Conservation (phyloP, 2,113 vertebrate genomes). For the Vanacampus margaritifer region DNA sequence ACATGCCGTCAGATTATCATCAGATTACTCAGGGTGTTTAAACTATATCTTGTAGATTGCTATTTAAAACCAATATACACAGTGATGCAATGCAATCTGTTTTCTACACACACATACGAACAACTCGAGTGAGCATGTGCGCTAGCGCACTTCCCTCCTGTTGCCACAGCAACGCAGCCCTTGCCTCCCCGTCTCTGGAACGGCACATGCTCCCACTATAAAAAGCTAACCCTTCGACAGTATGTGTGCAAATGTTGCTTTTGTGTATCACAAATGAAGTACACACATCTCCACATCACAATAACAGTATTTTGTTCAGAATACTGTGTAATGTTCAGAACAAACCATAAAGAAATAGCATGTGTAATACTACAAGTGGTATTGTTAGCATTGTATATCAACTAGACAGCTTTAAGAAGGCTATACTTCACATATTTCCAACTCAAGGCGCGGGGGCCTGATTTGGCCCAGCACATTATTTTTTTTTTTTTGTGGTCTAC, state of each 20-base stretch:
- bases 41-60: too few species aligned
- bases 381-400: not conserved
- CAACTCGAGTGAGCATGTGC: slow-evolving; percentile 19
- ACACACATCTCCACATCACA: not conserved
- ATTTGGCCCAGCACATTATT: not conserved
- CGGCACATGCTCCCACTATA: slow-evolving; percentile 57
- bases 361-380: not conserved
- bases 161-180: slow-evolving; percentile 64
- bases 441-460: not conserved
- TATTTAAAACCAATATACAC: not conserved
- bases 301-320: not conserved
- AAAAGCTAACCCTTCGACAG: slow-evolving; percentile 10
- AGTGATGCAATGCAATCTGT: not conserved
- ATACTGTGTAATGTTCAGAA: not conserved
- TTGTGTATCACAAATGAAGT: not conserved
- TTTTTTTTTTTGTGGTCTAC: not conserved
- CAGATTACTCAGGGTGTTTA: not conserved
- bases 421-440: not conserved
- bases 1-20: not conserved
- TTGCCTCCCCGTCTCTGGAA: slow-evolving; percentile 45
- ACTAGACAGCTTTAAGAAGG: not conserved
- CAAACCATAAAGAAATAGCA: not conserved
- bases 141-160: slow-evolving; percentile 46
- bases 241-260: not conserved
- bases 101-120: not conserved